Conservation (phyloP, 1,140 invertebrate genomes). For the Lepidostoma basale region DNA sequence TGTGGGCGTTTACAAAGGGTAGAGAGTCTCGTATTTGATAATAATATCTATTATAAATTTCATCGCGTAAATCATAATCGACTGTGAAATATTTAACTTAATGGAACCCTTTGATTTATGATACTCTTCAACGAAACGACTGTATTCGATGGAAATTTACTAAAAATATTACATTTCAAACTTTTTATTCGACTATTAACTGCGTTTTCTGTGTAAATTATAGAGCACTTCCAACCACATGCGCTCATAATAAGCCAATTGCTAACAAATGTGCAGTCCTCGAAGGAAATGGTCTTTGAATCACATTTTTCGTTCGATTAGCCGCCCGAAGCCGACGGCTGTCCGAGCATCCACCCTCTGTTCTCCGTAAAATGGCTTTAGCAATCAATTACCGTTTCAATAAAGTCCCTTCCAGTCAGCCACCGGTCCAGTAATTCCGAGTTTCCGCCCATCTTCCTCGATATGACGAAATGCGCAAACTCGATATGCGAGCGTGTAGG, state of each 20-base stretch:
- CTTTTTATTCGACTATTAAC: too few relatives aligned
- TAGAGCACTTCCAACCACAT: not conserved
- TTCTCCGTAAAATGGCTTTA: not conserved
- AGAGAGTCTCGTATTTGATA: too few relatives aligned
- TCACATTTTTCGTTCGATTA: slow-evolving; percentile 6
- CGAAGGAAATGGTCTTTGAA: slow-evolving; percentile 10
- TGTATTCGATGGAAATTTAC: too few relatives aligned
- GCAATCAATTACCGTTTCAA: not conserved
- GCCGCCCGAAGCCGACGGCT: not conserved
- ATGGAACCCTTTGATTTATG: too few relatives aligned
- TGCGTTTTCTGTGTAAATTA: too few relatives aligned
- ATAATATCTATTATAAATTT: too few relatives aligned
- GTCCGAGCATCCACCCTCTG: not conserved
- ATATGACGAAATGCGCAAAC: too few relatives aligned
- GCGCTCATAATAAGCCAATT: not conserved
- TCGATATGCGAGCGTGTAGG: too few relatives aligned
- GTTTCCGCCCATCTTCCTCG: not conserved
- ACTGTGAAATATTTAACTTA: too few relatives aligned
- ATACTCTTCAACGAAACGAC: too few relatives aligned
- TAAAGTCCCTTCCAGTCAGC: not conserved
- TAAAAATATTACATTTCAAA: too few relatives aligned
- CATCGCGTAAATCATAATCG: too few relatives aligned
- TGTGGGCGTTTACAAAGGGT: not conserved
- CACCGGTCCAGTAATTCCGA: not conserved
- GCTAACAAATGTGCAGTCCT: slow-evolving; percentile 1